phyloP scores from a whole-genome alignment of 2,113 vertebrate genomes.

The Puma concolor region DNA sequence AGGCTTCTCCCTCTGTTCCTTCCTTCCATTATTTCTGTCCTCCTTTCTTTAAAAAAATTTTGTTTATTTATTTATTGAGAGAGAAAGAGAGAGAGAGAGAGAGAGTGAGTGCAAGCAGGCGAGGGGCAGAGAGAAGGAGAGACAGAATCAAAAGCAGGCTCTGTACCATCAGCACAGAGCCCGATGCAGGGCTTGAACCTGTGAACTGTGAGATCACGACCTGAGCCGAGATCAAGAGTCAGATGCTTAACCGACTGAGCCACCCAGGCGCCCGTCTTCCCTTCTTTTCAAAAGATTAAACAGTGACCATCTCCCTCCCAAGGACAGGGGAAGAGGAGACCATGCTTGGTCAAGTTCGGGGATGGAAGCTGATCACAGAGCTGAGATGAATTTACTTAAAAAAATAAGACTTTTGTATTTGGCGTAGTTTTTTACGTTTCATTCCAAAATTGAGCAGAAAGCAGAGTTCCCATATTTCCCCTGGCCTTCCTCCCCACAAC shows the following conservation, averaged over 20 bases:
- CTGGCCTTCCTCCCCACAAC: rapidly evolving
- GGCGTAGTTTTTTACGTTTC: neutral
- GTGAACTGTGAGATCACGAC: no score
- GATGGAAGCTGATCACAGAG: neutral
- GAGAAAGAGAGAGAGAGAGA: no score
- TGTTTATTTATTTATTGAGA: no score
- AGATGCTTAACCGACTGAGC: no score
- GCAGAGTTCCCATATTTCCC: neutral
- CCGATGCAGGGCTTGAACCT: no score
- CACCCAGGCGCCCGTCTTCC: no score
- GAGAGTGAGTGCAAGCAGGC: no score
- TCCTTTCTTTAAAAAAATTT: neutral
- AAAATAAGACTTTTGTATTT: neutral
- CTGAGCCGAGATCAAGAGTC: no score
- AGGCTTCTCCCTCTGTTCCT: neutral
- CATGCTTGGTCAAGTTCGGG: neutral
- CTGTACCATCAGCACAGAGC: no score
- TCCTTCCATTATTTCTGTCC: neutral
- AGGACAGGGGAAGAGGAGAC: neutral
- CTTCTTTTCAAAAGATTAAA: neutral
- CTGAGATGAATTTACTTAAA: neutral
- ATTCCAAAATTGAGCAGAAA: neutral
- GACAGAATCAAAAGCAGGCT: no score
- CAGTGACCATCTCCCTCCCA: neutral
- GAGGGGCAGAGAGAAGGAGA: no score